Base-by-base conservation (phyloP, 2,888 invertebrate genomes). In the Lasioglossum morio region DNA sequence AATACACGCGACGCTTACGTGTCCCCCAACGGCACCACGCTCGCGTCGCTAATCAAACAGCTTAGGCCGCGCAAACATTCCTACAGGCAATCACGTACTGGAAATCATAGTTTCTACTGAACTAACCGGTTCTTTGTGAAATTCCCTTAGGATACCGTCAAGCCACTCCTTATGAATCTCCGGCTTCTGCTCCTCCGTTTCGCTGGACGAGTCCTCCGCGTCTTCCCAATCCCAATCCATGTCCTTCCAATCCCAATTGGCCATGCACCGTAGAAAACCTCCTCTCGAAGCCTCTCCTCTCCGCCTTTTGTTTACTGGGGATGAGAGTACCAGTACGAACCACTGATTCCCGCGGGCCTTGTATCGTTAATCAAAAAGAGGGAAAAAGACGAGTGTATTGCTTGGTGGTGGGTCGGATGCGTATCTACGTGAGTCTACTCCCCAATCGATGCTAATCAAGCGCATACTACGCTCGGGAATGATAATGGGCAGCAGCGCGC, bases 91-190 rank as follows among this genome's bases (percentile, higher is more conserved):
- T 37, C 48, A 53, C 74, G 69, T 76, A 77, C 57, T 46, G 69
- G 57, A 85, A 79, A 72, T 84, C 75, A 79, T 79, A 84, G 63
- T 27, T 60, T 77, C 77, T 81, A 83, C 87, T 66, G 72, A 79
- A 90, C 89, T 85, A 86, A 93, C 90, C 91, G 69, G 63, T 81
- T 72, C 81, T 73, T 84, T 93, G 93, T 96, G 96, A 93, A 96
- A 95, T 79, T 96, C 95, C 85, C 94, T 94, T 69, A 96, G 94
- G 73, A 96, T 95, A 77, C 95, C 95, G 91, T 96, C 96, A 75
- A 96, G 95, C 96, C 96, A 96, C 92, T 96, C 96, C 92, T 95
- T 96, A 77, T 96, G 96, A 82, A 96, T 96, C 76, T 96, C 96
- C 95, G 96, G 96, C 95, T 96, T 95, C 53, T 96, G 96, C 95